Conservation (phyloP, 1,140 invertebrate genomes). For the Danaus melanippus region DNA sequence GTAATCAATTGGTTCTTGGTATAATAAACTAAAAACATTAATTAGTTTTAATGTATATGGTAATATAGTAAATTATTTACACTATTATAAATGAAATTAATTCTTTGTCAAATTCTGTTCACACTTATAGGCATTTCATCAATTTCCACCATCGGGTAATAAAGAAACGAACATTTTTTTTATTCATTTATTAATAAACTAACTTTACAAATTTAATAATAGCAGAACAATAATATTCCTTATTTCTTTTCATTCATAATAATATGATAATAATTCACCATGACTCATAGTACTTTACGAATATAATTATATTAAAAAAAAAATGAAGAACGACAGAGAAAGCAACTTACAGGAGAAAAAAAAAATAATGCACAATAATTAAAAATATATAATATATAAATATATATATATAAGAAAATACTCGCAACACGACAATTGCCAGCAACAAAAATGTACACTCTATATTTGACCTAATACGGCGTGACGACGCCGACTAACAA, state of each 20-base stretch:
- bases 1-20: too few species aligned
- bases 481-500: slow-evolving; percentile 30
- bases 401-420: slow-evolving; percentile 17
- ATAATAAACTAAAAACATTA: too few species aligned
- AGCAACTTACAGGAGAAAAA: slow-evolving; percentile 57
- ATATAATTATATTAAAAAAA: slow-evolving; percentile 71
- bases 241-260: slow-evolving; percentile 71
- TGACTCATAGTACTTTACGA: slow-evolving; percentile 69
- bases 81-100: too few species aligned
- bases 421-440: slow-evolving; percentile 44
- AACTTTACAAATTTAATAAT: slow-evolving; percentile 73
- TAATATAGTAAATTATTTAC: too few species aligned
- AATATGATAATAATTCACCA: slow-evolving; percentile 70
- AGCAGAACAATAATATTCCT: slow-evolving; percentile 72
- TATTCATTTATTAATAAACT: slow-evolving; percentile 72
- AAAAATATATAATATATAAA: slow-evolving; percentile 26
- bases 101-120: too few species aligned
- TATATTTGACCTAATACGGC: slow-evolving; percentile 23
- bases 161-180: slow-evolving; percentile 56
- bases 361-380: slow-evolving; percentile 64
- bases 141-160: slow-evolving; percentile 4
- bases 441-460: slow-evolving; percentile 54
- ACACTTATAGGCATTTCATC: too few species aligned
- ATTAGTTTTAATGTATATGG: too few species aligned
- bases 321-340: slow-evolving; percentile 69